Evolutionary conservation across 2,888 invertebrate species (phyloP).

Genomic region (Ganaspis brasiliensis): DNA sequence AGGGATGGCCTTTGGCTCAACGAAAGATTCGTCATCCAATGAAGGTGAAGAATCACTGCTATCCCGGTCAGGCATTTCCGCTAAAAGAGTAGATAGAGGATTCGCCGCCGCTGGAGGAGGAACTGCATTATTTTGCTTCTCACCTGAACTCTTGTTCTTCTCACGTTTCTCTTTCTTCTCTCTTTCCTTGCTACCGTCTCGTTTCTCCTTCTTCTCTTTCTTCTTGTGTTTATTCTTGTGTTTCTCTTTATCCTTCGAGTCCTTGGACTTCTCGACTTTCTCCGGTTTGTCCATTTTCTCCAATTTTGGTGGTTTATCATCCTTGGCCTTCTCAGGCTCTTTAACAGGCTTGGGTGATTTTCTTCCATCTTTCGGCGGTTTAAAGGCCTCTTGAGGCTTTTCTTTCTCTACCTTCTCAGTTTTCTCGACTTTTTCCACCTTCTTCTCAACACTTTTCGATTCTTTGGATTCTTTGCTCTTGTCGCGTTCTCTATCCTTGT

Average conservation of each 20-base stretch:
- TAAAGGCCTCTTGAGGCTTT: conserved; percentile 79
- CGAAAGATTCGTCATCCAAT: conserved; percentile 72
- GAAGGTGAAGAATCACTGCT: conserved; percentile 76
- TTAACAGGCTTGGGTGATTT: conserved; percentile 74
- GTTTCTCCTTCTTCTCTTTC: conserved; percentile 83
- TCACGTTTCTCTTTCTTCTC: conserved; percentile 80
- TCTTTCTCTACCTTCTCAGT: conserved; percentile 82
- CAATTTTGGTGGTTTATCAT: conserved; percentile 76
- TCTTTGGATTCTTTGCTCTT: conserved; percentile 81
- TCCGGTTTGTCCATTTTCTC: conserved; percentile 71
- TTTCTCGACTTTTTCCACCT: conserved; percentile 85
- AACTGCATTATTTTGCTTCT: conserved; percentile 69
- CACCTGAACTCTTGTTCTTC: conserved; percentile 73
- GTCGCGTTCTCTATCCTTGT: conserved; percentile 79
- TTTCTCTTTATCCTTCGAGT: conserved; percentile 78
- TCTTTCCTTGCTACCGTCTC: conserved; percentile 85
- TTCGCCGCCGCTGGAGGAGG: conserved; percentile 79
- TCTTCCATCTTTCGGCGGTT: conserved; percentile 76
- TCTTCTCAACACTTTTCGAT: conserved; percentile 81
- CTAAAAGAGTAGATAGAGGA: conserved; percentile 77
- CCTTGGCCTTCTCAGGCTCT: conserved; percentile 73
- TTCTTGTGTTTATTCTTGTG: conserved; percentile 83
- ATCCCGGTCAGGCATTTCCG: conserved; percentile 72
- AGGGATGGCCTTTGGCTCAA: conserved; percentile 61
- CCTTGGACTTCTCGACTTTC: conserved; percentile 74